Percentiles rank a stretch among this genome's conserved stretches.
Conservation (phyloP, 2,797 vertebrate genomes). For the Catharus ustulatus region DNA sequence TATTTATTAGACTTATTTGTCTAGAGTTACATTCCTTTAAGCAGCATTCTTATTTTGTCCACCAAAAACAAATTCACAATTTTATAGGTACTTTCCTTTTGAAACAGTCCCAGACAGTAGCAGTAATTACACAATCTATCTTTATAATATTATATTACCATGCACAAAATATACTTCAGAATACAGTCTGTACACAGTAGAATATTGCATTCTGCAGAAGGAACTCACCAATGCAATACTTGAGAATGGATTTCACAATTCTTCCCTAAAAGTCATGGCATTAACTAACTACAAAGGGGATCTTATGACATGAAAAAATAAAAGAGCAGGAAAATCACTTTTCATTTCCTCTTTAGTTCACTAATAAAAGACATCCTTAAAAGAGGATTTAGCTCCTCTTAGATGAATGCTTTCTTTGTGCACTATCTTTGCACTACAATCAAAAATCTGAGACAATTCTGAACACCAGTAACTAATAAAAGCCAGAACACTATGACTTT, state of each 20-base stretch:
- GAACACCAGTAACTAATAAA: slow-evolving; percentile 1
- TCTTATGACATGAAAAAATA: not conserved
- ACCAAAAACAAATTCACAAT: not conserved
- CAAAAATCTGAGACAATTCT: not conserved
- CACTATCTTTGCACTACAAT: not conserved
- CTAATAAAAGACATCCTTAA: not conserved
- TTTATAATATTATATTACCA: not conserved
- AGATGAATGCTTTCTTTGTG: not conserved
- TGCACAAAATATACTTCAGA: not conserved
- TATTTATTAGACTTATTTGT: not conserved
- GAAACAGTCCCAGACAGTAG: not conserved
- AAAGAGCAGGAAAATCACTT: not conserved
- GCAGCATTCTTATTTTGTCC: not conserved
- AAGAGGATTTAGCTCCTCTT: not conserved
- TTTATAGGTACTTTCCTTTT: not conserved
- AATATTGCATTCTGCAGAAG: not conserved
- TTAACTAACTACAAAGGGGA: not conserved
- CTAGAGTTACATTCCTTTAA: not conserved
- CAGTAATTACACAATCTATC: not conserved
- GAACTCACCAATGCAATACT: not conserved
- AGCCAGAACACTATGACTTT: not conserved
- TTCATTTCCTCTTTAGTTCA: not conserved
- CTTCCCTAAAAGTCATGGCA: not conserved
- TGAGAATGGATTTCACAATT: not conserved
- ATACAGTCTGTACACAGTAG: not conserved